Evolutionary conservation across 2,797 vertebrate genomes (phyloP).

Genomic region (Neosilurus mollespiculum): DNA sequence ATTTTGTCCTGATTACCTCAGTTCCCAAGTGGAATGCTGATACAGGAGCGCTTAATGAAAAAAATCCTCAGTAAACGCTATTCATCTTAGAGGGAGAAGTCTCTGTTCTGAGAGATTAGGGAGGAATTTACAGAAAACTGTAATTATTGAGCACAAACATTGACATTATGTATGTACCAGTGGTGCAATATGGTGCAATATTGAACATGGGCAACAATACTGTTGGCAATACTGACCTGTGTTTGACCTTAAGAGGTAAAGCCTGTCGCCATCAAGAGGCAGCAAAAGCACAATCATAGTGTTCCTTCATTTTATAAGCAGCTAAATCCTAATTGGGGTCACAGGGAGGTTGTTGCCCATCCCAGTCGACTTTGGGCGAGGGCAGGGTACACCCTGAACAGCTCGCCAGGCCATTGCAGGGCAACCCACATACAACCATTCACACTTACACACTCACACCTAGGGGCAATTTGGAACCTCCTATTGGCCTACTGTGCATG

Average conservation of each 20-base stretch:
- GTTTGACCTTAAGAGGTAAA: neutral
- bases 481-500: too few species aligned
- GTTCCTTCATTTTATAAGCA: too few species aligned
- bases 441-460: too few species aligned
- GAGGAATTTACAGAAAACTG: neutral
- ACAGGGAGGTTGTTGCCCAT: too few species aligned
- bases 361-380: too few species aligned
- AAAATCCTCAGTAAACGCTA: neutral
- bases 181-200: neutral
- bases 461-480: too few species aligned
- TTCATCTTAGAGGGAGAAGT: neutral
- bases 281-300: neutral
- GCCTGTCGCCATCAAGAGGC: neutral
- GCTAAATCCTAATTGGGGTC: too few species aligned
- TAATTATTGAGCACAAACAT: neutral
- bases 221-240: neutral
- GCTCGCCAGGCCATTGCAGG: too few species aligned
- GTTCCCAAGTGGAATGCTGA: neutral
- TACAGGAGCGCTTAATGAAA: conserved; percentile 26
- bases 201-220: neutral
- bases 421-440: too few species aligned
- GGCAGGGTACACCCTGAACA: too few species aligned
- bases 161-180: neutral
- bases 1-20: neutral
- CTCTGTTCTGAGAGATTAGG: neutral